Conservation (phyloP, 2,888 invertebrate species). For the Dorcus parallelipipedus region DNA sequence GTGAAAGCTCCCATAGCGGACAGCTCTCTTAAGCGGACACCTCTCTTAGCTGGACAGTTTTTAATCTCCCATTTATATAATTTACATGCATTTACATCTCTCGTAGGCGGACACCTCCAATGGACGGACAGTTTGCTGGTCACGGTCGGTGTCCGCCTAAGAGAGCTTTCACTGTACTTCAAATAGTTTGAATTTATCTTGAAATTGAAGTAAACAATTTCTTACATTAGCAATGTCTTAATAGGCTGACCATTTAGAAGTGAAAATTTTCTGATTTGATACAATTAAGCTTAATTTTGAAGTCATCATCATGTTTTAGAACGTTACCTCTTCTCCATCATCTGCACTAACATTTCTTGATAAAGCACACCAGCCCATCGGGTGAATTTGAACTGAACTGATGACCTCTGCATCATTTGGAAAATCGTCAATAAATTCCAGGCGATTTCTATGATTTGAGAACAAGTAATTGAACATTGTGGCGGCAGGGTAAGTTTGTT, state of each 20-base stretch:
- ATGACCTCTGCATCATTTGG: conserved; percentile 91
- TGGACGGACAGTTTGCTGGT: too few relatives aligned
- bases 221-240: too few relatives aligned
- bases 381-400: conserved; percentile 83
- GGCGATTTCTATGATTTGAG: conserved; percentile 72
- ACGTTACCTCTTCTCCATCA: conserved; percentile 78
- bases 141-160: too few relatives aligned
- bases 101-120: too few relatives aligned
- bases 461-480: conserved; percentile 81
- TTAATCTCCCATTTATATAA: too few relatives aligned
- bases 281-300: neutral
- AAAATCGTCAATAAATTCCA: conserved; percentile 90
- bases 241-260: neutral
- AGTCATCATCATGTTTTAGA: neutral
- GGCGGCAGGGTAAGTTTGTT: conserved; percentile 76
- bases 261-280: neutral
- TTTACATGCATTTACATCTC: too few relatives aligned
- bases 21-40: too few relatives aligned
- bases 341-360: conserved; percentile 84
- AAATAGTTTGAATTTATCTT: too few relatives aligned
- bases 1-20: too few relatives aligned
- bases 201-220: too few relatives aligned
- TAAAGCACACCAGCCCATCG: conserved; percentile 84
- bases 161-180: too few relatives aligned
- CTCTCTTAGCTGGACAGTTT: too few relatives aligned